Evolutionary conservation across 1,140 invertebrate genomes (phyloP).

Genomic region (Daktulosphaira vitifoliae): DNA sequence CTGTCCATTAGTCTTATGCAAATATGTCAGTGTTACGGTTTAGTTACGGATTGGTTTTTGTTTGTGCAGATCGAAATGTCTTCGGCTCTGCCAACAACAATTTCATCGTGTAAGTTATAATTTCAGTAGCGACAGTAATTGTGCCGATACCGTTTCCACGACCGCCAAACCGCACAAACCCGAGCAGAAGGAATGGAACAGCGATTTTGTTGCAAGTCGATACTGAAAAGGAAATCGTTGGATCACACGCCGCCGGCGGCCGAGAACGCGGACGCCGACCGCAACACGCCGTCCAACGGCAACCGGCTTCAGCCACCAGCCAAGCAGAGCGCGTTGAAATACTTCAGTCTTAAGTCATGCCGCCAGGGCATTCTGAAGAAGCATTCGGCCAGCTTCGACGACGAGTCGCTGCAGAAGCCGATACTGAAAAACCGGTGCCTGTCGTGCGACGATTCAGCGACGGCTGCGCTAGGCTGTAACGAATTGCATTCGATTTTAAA

Average conservation of each 20-base stretch:
- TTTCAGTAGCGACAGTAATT: background rate
- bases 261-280: background rate
- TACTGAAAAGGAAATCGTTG: constrained; percentile 43
- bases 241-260: constrained; percentile 41
- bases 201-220: constrained; percentile 40
- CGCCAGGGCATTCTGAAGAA: constrained; percentile 71
- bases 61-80: constrained; percentile 25
- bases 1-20: too few species aligned
- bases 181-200: constrained; percentile 9
- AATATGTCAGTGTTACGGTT: too few species aligned
- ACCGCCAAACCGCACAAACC: too few species aligned
- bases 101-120: constrained; percentile 25
- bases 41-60: background rate
- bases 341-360: constrained; percentile 39
- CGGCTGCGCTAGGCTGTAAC: background rate
- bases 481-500: constrained; percentile 34
- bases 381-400: constrained; percentile 61
- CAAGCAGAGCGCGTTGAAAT: constrained; percentile 23
- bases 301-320: background rate
- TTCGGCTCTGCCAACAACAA: background rate
- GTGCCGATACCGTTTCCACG: too few species aligned
- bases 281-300: too few species aligned
- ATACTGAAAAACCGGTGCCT: constrained; percentile 58
- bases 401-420: constrained; percentile 56
- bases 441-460: constrained; percentile 25